These are phyloP conservation scores for Aphidius ervi DNA, from an alignment of 1,140 invertebrate species.

Conservation along the genomic window DNA sequence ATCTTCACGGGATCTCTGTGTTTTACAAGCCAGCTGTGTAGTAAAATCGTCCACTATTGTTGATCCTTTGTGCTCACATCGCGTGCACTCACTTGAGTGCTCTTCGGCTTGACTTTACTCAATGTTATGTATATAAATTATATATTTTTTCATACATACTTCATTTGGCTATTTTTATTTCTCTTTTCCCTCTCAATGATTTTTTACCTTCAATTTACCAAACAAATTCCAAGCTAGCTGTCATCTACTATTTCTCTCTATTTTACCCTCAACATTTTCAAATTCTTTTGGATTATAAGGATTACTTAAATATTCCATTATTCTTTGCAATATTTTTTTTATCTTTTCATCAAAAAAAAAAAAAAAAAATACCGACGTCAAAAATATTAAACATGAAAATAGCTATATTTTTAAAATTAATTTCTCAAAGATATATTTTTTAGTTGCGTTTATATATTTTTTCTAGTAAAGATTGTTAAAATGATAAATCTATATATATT, in stretches of 20 bases:
- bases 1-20: constrained; percentile 51
- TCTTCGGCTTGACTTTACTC: constrained; percentile 40
- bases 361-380: not conserved
- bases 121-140: constrained; percentile 19
- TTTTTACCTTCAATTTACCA: no score
- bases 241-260: no score
- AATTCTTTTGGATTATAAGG: no score
- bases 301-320: no score
- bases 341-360: constrained; percentile 1
- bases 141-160: constrained; percentile 27
- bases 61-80: constrained; percentile 40
- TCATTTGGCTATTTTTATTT: no score
- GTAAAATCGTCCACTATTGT: constrained; percentile 40
- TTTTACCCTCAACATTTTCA: no score
- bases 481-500: not conserved
- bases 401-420: no score
- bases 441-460: no score
- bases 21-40: constrained; percentile 51
- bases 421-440: no score
- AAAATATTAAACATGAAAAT: not conserved
- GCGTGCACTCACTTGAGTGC: constrained; percentile 30
- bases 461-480: not conserved
- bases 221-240: no score
- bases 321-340: not conserved
- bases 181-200: no score